Conservation (phyloP, 2,888 invertebrate species). For the Atrina japonica region DNA sequence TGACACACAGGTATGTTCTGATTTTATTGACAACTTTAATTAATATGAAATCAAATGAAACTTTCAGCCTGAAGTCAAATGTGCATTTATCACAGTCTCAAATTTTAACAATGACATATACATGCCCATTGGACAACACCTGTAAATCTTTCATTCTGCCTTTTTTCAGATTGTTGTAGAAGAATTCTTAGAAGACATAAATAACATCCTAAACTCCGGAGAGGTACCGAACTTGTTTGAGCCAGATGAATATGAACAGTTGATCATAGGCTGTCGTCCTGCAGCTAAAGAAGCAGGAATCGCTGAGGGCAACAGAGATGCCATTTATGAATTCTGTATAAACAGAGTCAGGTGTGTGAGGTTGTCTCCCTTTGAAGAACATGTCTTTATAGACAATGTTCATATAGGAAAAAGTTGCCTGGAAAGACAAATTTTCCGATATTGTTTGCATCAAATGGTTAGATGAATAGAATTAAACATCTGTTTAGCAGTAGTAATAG, state of each 20-base stretch:
- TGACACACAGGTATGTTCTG: slow-evolving; percentile 86
- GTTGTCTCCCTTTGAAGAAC: too few relatives aligned
- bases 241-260: slow-evolving; percentile 91
- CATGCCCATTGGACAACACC: background rate
- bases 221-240: slow-evolving; percentile 93
- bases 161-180: slow-evolving; percentile 93
- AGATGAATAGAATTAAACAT: too few relatives aligned
- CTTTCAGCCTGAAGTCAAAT: too few relatives aligned
- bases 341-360: slow-evolving; percentile 85
- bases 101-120: background rate
- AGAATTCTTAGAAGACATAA: slow-evolving; percentile 94
- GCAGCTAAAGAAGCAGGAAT: slow-evolving; percentile 87
- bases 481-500: too few relatives aligned
- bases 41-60: too few relatives aligned
- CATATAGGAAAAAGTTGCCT: too few relatives aligned
- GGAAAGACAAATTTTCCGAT: too few relatives aligned
- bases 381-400: too few relatives aligned
- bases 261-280: slow-evolving; percentile 88
- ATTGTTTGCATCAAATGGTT: too few relatives aligned
- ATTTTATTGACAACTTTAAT: too few relatives aligned
- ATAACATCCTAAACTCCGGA: slow-evolving; percentile 94
- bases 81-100: too few relatives aligned
- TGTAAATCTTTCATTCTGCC: too few relatives aligned
- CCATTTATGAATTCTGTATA: slow-evolving; percentile 92
- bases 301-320: slow-evolving; percentile 87